Percentiles rank a stretch among this genome's conserved stretches.
Evolutionary conservation across 2,888 invertebrate species (phyloP).

Genomic region (Teleiodes luculella): DNA sequence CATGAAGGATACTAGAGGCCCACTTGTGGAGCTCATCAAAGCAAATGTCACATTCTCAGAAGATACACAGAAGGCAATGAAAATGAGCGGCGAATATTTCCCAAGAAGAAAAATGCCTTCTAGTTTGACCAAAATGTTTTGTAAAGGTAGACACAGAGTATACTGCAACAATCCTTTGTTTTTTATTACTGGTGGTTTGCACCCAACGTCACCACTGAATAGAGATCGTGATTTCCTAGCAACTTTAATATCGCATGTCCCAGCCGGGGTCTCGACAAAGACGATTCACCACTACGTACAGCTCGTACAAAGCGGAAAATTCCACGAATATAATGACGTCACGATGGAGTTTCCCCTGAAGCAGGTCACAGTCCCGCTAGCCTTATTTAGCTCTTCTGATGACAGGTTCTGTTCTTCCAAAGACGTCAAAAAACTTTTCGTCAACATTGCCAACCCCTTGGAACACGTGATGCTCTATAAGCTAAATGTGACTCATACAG

Average conservation of each 20-base stretch:
- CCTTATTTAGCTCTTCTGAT: constrained; percentile 38
- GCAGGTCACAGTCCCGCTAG: constrained; percentile 33
- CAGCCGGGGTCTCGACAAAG: constrained; percentile 41
- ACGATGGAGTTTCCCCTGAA: constrained; percentile 33
- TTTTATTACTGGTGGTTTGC: constrained; percentile 35
- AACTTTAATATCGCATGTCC: constrained; percentile 28
- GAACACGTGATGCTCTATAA: constrained; percentile 33
- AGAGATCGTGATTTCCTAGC: constrained; percentile 40
- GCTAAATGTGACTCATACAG: constrained; percentile 40
- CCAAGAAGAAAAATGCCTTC: constrained; percentile 26
- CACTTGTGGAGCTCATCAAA: constrained; percentile 30
- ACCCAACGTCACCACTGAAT: constrained; percentile 20
- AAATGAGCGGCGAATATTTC: constrained; percentile 25
- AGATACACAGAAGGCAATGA: constrained; percentile 43
- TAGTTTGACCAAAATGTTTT: constrained; percentile 34
- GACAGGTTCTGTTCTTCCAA: constrained; percentile 39
- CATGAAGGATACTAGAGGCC: constrained; percentile 43
- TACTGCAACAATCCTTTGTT: constrained; percentile 38
- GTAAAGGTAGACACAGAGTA: constrained; percentile 24
- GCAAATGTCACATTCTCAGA: constrained; percentile 32
- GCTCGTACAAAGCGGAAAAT: constrained; percentile 38
- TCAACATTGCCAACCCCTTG: constrained; percentile 29
- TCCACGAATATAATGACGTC: constrained; percentile 34
- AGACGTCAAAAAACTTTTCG: constrained; percentile 33
- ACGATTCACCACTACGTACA: constrained; percentile 48